Base-by-base conservation (phyloP, 2,797 vertebrate species). In the Phyllotis vaccarum region DNA sequence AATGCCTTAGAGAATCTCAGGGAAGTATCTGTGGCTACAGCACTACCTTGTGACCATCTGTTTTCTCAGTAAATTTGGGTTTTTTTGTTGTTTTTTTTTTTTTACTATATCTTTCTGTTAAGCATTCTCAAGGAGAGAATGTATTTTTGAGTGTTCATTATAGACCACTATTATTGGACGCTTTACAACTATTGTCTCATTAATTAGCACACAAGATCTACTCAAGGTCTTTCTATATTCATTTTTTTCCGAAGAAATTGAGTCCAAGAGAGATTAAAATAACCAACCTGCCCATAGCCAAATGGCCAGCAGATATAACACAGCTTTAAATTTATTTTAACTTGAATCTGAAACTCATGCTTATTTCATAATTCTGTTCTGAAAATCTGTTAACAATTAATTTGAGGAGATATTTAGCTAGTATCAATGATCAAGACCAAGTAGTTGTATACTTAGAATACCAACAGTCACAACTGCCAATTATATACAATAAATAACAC, bases 281-380 rank as follows among this genome's bases (percentile, higher is more conserved):
- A 95, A 70, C 21, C 10, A 95, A 70, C 21, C 10, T 91, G 0
- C 37, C 29, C 29, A 46, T 60, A 79, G 37, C n/a, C 70, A 87
- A 89, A 66, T 49, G 74, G n/a, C 22, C 56, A 43, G 49, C 64
- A 94, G 90, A 86, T 82, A 74, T 16, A 91, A 91, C 16, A 64
- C 27, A 11, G 8, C 37, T 80, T 96, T 93, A 95, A 95, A 95
- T 83, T 66, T 43, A 79, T 46, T 68, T 80, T 90, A 93, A 92
- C 54, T 89, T 87, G 66, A 86, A 72, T 80, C 70, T 94, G 82
- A 94, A 64, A 83, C 22, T 34, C 3, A 14, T 64, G 46, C 11
- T 94, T 40, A 62, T 82, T 90, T 93, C 31, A n/a, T 89, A 90
- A 78, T 95, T 94, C 31, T 91, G 7, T 83, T 17, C 49, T 74